Percentiles rank a stretch among this genome's conserved stretches.
Conservation (phyloP, 2,888 invertebrate species). For the Ophion slaviceki region DNA sequence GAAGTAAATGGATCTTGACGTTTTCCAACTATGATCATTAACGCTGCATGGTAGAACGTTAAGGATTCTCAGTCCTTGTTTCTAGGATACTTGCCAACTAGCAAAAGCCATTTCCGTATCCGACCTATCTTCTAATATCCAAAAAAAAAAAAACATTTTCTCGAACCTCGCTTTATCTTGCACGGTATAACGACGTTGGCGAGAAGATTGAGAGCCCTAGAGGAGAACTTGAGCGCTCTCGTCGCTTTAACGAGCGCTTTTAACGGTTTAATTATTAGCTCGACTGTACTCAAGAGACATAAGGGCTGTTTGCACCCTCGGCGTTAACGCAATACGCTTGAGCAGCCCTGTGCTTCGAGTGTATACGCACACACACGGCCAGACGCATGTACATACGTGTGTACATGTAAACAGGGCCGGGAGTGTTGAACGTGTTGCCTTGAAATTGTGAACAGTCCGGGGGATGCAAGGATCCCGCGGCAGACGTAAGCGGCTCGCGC, state of each 20-base stretch:
- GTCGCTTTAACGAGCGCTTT: slow-evolving; percentile 77
- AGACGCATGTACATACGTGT: not conserved
- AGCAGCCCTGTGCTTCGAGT: slow-evolving; percentile 57
- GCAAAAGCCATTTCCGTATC: not conserved
- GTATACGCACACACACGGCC: not conserved
- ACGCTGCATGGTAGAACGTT: not conserved
- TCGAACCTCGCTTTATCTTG: not conserved
- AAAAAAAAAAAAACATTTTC: slow-evolving; percentile 19
- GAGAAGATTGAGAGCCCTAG: slow-evolving; percentile 34
- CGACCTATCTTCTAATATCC: not conserved
- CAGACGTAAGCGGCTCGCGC: slow-evolving; percentile 61
- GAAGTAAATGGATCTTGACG: not conserved
- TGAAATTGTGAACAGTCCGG: slow-evolving; percentile 44
- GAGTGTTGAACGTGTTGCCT: slow-evolving; percentile 38
- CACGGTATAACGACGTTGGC: slow-evolving; percentile 25
- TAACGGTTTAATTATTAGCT: slow-evolving; percentile 81
- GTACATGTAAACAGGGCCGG: not conserved
- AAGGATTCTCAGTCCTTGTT: not conserved
- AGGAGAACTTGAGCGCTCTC: slow-evolving; percentile 56
- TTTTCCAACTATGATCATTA: not conserved
- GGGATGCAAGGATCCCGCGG: slow-evolving; percentile 38
- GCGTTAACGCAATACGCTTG: slow-evolving; percentile 80
- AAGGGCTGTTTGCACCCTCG: slow-evolving; percentile 81
- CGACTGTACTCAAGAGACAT: slow-evolving; percentile 74
- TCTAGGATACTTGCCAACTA: not conserved